Evolutionary conservation across 2,888 invertebrate species (phyloP), one percentile per base, ranked within the genome.

Genomic region (Acanthosepion esculentum): DNA sequence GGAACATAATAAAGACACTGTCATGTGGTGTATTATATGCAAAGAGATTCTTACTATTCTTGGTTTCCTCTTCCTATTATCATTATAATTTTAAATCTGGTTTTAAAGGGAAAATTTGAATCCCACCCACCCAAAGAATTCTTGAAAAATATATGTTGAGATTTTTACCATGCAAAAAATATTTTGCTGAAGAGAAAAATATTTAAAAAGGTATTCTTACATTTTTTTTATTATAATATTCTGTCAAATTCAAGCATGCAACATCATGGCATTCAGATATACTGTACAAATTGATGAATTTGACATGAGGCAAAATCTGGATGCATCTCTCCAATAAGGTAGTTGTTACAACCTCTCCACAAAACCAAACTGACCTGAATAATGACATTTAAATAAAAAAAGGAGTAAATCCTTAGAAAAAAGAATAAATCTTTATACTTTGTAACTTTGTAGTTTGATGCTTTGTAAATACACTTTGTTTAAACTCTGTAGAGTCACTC

Each of bases 271-370:
- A 97, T 95, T 97, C 97, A 53, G 97, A 97, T 59, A 97, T 96
- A 95, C 97, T 97, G 96, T 97, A 97, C 94, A 97, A 95, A 95
- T 97, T 97, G 94, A 97, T 95, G 95, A 97, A 97, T 94, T 96
- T 96, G 94, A 97, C 96, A 96, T 96, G 96, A 94, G 97, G 97
- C 94, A 97, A 95, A 94, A 95, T 94, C 91, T 96, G 96, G 94
- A 97, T 95, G 94, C 97, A 97, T 93, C 97, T 96, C 92, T 96
- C 96, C 94, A 97, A 95, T 94, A 97, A 96, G 1, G 96, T 96
- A 33, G 97, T 97, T 3, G 97, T 97, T 55, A 97, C 97, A 48
- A 97, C 97, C 94, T 97, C 97, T 15, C 97, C 97, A 96, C 97
- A 97, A 95, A 97, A 97, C 96, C 96, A 96, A 78, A 97, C 96